Percentiles rank a stretch among this genome's conserved stretches.
These are phyloP conservation scores for Brachyptera putata DNA, from an alignment of 2,888 invertebrate genomes.

Conservation along the genomic window DNA sequence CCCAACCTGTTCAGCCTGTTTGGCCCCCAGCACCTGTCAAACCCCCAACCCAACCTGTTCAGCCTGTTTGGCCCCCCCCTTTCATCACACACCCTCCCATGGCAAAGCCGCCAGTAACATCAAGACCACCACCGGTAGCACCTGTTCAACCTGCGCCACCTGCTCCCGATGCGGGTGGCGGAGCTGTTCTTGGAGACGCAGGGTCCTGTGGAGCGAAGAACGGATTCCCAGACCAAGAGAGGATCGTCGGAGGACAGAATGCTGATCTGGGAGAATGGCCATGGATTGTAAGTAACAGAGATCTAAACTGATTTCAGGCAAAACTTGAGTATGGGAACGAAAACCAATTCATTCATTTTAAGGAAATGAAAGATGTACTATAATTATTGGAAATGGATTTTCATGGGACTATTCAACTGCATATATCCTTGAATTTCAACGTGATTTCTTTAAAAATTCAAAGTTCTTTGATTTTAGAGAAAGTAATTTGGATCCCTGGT, in stretches of 20 bases:
- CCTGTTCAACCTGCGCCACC: slow-evolving; percentile 27
- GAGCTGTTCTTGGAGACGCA: slow-evolving; percentile 39
- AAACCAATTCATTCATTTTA: no score
- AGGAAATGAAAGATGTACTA: no score
- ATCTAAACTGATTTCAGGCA: no score
- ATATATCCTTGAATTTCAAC: no score
- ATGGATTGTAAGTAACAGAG: slow-evolving; percentile 42
- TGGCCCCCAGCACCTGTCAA: neutral
- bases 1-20: neutral
- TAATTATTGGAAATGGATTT: no score
- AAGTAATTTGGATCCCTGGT: no score
- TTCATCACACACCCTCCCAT: neutral
- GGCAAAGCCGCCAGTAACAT: slow-evolving; percentile 25
- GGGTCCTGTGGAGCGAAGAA: slow-evolving; percentile 76
- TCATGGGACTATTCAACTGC: no score
- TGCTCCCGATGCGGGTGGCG: slow-evolving; percentile 33
- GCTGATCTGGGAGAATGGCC: slow-evolving; percentile 82
- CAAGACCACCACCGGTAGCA: slow-evolving; percentile 24
- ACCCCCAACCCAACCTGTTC: neutral
- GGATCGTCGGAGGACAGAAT: slow-evolving; percentile 80
- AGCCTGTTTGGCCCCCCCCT: slow-evolving; percentile 9
- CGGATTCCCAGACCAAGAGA: slow-evolving; percentile 73
- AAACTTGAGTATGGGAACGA: no score
- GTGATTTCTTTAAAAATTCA: no score
- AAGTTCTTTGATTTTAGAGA: no score